Percentiles rank a stretch among this genome's conserved stretches.
Conservation (phyloP, 2,113 vertebrate species). For the Hippocampus guttulatus region DNA sequence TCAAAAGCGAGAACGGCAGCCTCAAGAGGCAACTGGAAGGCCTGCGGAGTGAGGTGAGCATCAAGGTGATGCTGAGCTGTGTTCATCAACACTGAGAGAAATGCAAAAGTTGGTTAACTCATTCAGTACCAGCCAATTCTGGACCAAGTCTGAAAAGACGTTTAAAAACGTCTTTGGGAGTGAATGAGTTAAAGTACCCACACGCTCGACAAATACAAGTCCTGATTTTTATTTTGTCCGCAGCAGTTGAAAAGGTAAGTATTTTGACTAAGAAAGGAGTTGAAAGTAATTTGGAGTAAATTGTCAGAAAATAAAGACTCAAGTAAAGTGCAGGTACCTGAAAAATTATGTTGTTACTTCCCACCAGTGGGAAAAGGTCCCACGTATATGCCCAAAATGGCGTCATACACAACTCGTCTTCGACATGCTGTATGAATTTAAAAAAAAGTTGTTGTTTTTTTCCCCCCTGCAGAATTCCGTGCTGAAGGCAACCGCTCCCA, state of each 20-base stretch:
- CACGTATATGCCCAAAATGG: not conserved
- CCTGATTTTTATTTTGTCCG: too few relatives aligned
- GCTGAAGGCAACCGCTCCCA: slow-evolving; percentile 81
- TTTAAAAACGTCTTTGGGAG: too few relatives aligned
- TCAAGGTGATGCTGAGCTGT: not conserved
- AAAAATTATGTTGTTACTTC: not conserved
- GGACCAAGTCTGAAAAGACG: too few relatives aligned
- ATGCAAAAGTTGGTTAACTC: too few relatives aligned
- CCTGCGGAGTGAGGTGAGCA: slow-evolving; percentile 80
- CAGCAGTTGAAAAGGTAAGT: too few relatives aligned
- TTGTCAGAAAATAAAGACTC: not conserved
- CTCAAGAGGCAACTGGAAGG: slow-evolving; percentile 88
- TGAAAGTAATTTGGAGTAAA: not conserved
- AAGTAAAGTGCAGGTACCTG: not conserved
- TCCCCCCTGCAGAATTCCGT: slow-evolving; percentile 76
- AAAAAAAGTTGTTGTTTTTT: too few relatives aligned
- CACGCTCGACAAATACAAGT: too few relatives aligned
- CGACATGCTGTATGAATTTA: not conserved
- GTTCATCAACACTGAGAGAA: not conserved
- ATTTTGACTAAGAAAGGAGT: too few relatives aligned
- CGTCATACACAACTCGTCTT: not conserved
- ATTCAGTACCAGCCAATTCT: too few relatives aligned
- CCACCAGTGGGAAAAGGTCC: not conserved
- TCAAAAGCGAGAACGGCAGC: slow-evolving; percentile 87
- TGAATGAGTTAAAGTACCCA: too few relatives aligned